Percentiles rank a stretch among this genome's conserved stretches.
Conservation (phyloP, 2,797 vertebrate genomes). For the Clarias laeviceps region DNA sequence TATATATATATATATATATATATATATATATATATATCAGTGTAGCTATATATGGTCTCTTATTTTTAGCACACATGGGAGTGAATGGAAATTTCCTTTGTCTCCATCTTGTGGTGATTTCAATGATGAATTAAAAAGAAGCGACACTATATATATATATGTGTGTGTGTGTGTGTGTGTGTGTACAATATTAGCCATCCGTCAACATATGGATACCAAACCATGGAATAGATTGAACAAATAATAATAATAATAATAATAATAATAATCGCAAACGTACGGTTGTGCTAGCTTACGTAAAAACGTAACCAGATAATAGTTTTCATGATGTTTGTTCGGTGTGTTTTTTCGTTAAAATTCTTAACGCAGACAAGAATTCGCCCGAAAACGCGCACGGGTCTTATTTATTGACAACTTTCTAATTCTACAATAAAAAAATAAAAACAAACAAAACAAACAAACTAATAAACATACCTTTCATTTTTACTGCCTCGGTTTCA, state of each 20-base stretch:
- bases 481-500: conserved; percentile 51
- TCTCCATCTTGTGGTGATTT: conserved; percentile 57
- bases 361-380: not conserved
- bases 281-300: conserved; percentile 4
- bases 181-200: too few relatives aligned
- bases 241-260: too few relatives aligned
- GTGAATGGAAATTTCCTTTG: conserved; percentile 33
- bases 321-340: too few relatives aligned
- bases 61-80: conserved; percentile 11
- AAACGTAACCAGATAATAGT: not conserved
- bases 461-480: conserved; percentile 50
- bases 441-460: not conserved
- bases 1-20: not conserved
- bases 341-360: not conserved
- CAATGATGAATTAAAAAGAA: not conserved
- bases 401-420: not conserved
- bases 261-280: too few relatives aligned
- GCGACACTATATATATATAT: too few relatives aligned
- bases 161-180: too few relatives aligned
- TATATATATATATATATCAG: not conserved
- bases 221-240: too few relatives aligned
- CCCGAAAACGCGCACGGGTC: not conserved
- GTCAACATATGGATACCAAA: not conserved
- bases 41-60: conserved; percentile 11
- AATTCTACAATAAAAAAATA: not conserved